Evolutionary conservation across 2,888 invertebrate species (phyloP).

Genomic region (Acanthosoma haemorrhoidale): DNA sequence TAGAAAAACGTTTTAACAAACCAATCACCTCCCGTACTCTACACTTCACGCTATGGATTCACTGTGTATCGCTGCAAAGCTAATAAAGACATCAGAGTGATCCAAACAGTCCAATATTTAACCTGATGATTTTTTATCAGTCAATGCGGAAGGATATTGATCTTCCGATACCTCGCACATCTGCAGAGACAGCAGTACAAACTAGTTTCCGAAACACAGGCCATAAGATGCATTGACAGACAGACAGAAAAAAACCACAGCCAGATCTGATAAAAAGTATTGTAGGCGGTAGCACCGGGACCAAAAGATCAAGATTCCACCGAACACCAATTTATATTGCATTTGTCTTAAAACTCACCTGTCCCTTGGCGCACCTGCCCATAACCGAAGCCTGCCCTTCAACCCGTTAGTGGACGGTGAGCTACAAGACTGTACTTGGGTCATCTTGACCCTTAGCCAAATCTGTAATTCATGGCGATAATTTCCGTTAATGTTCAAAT

Average conservation of each 20-base stretch:
- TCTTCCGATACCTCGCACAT: too few species aligned
- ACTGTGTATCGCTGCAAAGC: too few species aligned
- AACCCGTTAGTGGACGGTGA: neutral
- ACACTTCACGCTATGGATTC: too few species aligned
- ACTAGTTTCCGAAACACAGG: neutral
- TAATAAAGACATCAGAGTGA: too few species aligned
- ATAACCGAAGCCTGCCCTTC: neutral
- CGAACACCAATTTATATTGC: constrained; percentile 13
- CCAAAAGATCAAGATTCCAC: constrained; percentile 1
- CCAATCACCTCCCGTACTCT: too few species aligned
- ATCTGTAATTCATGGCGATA: too few species aligned
- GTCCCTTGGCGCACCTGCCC: constrained; percentile 12
- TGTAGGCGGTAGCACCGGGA: neutral
- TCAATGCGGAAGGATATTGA: too few species aligned
- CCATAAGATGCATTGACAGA: neutral
- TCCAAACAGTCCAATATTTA: too few species aligned
- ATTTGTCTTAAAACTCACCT: constrained; percentile 20
- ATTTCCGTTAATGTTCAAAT: too few species aligned
- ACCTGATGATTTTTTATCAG: too few species aligned
- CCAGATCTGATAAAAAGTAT: neutral
- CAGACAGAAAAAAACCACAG: neutral
- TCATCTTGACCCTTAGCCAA: too few species aligned
- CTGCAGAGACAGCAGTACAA: neutral
- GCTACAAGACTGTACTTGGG: neutral
- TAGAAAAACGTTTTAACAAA: too few species aligned